Conservation (phyloP, 2,797 vertebrate genomes). For the Periparus ater region DNA sequence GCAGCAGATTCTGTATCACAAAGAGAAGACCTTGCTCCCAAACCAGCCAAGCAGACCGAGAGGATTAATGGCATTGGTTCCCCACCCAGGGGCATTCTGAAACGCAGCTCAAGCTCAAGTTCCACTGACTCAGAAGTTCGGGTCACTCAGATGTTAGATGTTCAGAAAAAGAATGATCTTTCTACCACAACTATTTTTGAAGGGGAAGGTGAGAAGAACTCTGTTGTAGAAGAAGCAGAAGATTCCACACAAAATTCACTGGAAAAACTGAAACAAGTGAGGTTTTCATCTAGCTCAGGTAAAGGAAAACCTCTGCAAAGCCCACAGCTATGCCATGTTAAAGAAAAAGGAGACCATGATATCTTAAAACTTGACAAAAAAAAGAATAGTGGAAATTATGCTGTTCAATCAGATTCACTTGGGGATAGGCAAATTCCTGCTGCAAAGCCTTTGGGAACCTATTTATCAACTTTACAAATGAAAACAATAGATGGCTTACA, state of each 20-base stretch:
- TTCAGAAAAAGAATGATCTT: constrained; percentile 57
- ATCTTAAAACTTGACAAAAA: constrained; percentile 72
- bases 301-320: constrained; percentile 45
- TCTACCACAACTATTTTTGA: constrained; percentile 71
- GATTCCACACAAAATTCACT: constrained; percentile 33
- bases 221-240: constrained; percentile 43
- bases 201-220: constrained; percentile 60
- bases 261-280: constrained; percentile 85
- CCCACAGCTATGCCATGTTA: constrained; percentile 31
- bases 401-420: background rate
- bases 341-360: constrained; percentile 74
- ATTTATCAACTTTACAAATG: constrained; percentile 2
- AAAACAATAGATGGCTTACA: background rate
- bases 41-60: constrained; percentile 21
- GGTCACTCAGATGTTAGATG: constrained; percentile 59
- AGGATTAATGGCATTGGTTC: constrained; percentile 45
- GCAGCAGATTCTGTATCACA: constrained; percentile 43
- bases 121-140: constrained; percentile 81
- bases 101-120: constrained; percentile 81
- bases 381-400: background rate
- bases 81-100: constrained; percentile 79
- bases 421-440: background rate
- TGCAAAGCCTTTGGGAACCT: background rate
- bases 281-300: constrained; percentile 74
- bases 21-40: constrained; percentile 61